phyloP scores from a whole-genome alignment of 2,797 vertebrate genomes.

The Knipowitschia caucasica region DNA sequence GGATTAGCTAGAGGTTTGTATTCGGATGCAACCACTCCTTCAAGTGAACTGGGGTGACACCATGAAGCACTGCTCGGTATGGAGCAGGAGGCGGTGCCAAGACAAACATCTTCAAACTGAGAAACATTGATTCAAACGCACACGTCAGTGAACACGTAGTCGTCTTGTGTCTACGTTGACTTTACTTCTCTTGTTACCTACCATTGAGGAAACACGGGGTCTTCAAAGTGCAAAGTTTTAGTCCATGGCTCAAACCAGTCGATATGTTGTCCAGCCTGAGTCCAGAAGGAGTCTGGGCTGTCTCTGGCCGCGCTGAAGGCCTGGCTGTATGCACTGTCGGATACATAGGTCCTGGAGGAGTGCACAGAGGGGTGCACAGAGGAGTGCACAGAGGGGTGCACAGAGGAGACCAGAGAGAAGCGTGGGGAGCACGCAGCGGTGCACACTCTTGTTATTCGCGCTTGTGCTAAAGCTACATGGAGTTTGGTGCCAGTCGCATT shows the following conservation, averaged over 20 bases:
- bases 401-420: no score
- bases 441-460: background rate
- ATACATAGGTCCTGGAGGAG: constrained; percentile 26
- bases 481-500: background rate
- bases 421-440: background rate
- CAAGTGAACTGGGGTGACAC: no score
- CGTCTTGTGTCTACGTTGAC: background rate
- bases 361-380: background rate
- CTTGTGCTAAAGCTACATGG: constrained; percentile 9
- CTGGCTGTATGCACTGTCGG: constrained; percentile 61
- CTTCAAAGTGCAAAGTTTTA: constrained; percentile 73
- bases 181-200: constrained; percentile 62
- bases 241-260: constrained; percentile 86
- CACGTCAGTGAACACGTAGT: background rate
- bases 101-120: background rate
- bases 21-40: no score
- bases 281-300: constrained; percentile 81
- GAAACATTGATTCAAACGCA: background rate
- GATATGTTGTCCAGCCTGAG: constrained; percentile 68
- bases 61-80: no score
- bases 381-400: background rate
- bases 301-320: constrained; percentile 74
- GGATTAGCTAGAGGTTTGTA: no score
- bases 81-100: background rate
- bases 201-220: constrained; percentile 80